Percentiles rank a stretch among this genome's conserved stretches.
These are phyloP conservation scores for Didymodactylos carnosus DNA, from an alignment of 2,888 invertebrate genomes.

Conservation along the genomic window DNA sequence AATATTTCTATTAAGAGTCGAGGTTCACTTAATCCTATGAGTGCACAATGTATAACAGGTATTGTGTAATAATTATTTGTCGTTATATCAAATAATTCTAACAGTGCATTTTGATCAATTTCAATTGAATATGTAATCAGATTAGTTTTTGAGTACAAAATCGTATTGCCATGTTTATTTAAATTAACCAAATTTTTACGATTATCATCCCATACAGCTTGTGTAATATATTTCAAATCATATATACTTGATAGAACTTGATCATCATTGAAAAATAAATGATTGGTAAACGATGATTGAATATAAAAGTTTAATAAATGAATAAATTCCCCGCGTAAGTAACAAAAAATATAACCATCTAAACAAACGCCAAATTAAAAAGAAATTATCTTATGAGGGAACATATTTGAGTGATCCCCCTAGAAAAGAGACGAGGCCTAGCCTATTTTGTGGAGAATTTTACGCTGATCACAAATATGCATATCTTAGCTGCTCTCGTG, in stretches of 20 bases:
- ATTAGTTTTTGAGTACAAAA: not conserved
- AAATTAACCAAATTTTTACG: not conserved
- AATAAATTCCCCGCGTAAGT: not conserved
- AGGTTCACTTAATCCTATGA: not conserved
- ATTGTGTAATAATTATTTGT: no score
- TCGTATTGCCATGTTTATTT: not conserved
- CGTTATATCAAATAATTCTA: not conserved
- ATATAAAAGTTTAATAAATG: not conserved
- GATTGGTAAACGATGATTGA: not conserved
- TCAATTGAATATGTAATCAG: not conserved
- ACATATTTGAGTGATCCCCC: no score
- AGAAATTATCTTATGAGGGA: no score
- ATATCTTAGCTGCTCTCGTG: no score
- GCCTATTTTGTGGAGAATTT: no score
- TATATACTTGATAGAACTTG: not conserved
- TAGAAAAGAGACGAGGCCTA: no score
- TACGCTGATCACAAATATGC: no score
- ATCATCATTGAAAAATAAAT: not conserved
- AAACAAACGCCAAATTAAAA: not conserved
- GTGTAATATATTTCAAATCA: not conserved
- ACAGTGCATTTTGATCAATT: not conserved
- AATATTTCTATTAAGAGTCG: not conserved
- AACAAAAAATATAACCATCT: not conserved
- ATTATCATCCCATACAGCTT: no score
- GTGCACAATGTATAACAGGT: not conserved